phyloP scores from a whole-genome alignment of 2,113 vertebrate species.

The Vidua chalybeata region DNA sequence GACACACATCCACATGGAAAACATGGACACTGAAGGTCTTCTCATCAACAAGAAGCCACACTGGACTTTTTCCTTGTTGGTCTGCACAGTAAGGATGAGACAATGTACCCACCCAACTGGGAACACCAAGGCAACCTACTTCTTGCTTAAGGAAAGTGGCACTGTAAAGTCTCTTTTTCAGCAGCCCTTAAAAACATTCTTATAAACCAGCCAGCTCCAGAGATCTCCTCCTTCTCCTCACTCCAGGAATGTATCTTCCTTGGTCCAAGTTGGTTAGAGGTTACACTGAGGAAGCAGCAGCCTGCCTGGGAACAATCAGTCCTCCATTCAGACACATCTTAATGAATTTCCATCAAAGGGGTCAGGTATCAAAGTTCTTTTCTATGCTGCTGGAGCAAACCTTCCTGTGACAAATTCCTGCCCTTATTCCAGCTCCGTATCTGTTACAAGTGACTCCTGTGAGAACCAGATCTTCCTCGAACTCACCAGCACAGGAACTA shows the following conservation, averaged over 20 bases:
- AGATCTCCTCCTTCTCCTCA: not conserved
- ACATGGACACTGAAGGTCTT: not conserved
- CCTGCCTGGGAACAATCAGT: not conserved
- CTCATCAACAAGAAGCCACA: not conserved
- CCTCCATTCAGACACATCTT: not conserved
- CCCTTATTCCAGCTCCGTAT: rapidly evolving
- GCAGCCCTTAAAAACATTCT: not conserved
- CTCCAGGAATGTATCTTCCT: not conserved
- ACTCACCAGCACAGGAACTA: not conserved
- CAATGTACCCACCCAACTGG: not conserved
- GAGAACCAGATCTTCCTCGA: not conserved
- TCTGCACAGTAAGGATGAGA: not conserved
- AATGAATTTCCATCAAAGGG: not conserved
- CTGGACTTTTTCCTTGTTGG: not conserved
- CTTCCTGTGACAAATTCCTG: not conserved
- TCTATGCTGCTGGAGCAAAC: not conserved
- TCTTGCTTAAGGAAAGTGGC: not conserved
- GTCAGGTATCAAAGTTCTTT: not conserved
- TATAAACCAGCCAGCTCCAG: not conserved
- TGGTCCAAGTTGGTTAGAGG: not conserved
- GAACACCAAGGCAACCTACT: not conserved
- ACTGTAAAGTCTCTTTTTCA: not conserved
- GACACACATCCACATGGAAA: not conserved
- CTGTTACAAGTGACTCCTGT: not conserved
- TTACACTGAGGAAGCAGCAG: not conserved